Evolutionary conservation across 2,888 invertebrate species (phyloP).

Genomic region (Petrolisthes cinctipes): DNA sequence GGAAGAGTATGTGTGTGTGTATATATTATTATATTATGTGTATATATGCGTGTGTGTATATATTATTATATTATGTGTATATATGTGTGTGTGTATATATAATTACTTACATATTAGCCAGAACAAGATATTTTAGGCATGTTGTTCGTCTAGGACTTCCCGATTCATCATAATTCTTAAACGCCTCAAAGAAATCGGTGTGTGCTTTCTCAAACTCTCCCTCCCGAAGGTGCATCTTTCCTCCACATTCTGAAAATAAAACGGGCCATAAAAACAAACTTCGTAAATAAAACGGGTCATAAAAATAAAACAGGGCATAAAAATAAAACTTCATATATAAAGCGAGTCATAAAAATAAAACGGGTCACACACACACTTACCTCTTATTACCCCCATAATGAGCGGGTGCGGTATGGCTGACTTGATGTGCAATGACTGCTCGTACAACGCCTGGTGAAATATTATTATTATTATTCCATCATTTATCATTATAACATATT

Average conservation of each 20-base stretch:
- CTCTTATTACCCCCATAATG: constrained; percentile 99
- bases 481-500: no score
- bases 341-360: no score
- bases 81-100: no score
- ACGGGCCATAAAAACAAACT: no score
- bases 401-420: constrained; percentile 99
- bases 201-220: constrained; percentile 99
- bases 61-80: no score
- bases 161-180: constrained; percentile 99
- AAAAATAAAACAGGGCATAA: no score
- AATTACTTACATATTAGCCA: constrained; percentile 93
- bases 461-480: constrained; percentile 67
- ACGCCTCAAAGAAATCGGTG: constrained; percentile 99
- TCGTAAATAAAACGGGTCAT: no score
- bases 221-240: constrained; percentile 99
- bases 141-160: constrained; percentile 96
- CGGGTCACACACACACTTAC: constrained; percentile 71
- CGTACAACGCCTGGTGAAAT: constrained; percentile 82
- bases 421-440: constrained; percentile 97
- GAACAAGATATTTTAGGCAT: constrained; percentile 95
- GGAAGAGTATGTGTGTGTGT: no score
- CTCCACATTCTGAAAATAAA: constrained; percentile 84
- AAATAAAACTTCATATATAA: no score
- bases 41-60: no score
- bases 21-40: no score